Percentiles rank a stretch among this genome's conserved stretches.
These are phyloP conservation scores for Nomada ruficornis DNA, from an alignment of 2,888 invertebrate species.

Conservation along the genomic window DNA sequence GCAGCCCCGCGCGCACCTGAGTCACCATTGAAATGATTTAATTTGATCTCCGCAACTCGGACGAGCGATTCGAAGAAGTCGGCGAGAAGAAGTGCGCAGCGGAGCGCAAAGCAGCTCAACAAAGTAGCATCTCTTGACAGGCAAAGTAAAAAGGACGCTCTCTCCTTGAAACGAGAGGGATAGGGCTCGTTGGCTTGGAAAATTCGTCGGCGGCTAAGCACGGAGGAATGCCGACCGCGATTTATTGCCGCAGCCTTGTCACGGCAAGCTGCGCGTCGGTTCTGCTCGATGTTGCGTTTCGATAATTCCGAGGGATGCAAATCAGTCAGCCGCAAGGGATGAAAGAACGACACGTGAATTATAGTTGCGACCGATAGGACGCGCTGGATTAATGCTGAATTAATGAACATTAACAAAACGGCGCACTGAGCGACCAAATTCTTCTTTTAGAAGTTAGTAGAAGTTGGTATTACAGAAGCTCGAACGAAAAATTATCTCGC, in stretches of 20 bases:
- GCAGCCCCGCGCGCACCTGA: neutral
- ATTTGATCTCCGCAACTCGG: neutral
- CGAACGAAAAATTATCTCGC: no score
- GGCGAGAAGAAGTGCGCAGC: neutral
- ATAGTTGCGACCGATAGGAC: no score
- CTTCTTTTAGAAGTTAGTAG: no score
- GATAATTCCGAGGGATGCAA: conserved; percentile 7
- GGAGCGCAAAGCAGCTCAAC: conserved; percentile 2
- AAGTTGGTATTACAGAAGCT: no score
- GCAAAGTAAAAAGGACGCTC: neutral
- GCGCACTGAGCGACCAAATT: no score
- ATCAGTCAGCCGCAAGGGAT: neutral
- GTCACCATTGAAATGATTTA: neutral
- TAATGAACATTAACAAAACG: no score
- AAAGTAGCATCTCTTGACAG: conserved; percentile 16
- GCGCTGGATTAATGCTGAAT: no score
- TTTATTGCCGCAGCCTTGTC: conserved; percentile 26
- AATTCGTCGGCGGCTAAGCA: conserved; percentile 52
- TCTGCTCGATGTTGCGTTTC: conserved; percentile 18
- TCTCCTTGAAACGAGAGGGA: conserved; percentile 40
- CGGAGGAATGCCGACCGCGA: conserved; percentile 17
- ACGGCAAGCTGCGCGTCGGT: conserved; percentile 10
- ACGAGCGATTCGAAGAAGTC: neutral
- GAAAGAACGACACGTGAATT: neutral
- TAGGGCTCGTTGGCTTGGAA: conserved; percentile 52